These are phyloP conservation scores for Nycticorax nycticorax DNA, from an alignment of 2,113 vertebrate genomes.

Conservation along the genomic window DNA sequence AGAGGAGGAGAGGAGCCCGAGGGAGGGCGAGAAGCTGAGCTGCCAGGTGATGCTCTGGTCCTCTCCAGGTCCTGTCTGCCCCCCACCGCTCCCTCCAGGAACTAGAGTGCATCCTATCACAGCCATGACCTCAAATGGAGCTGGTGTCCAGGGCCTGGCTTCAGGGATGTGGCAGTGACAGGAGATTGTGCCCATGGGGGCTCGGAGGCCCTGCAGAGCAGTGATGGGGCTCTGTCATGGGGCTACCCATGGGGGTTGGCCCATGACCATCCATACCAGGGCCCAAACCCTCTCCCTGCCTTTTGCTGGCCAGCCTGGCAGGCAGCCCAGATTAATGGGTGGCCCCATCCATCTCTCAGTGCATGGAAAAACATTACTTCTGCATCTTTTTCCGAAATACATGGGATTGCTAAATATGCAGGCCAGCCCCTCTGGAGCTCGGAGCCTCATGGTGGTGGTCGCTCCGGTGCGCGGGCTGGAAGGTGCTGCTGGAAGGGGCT, in stretches of 20 bases:
- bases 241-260: rapidly evolving
- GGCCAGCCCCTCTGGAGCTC: background rate
- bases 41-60: background rate
- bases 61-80: background rate
- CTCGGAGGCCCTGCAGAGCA: background rate
- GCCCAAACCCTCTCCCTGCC: background rate
- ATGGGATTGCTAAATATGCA: background rate
- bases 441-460: background rate
- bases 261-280: background rate
- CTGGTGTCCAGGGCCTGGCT: background rate
- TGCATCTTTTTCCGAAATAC: background rate
- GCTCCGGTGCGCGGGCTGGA: background rate
- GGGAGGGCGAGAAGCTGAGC: background rate
- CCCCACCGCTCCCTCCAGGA: background rate
- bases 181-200: rapidly evolving
- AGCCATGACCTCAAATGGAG: background rate
- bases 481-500: background rate
- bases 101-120: background rate
- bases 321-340: background rate
- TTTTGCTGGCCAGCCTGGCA: background rate
- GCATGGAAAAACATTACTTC: background rate
- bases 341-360: background rate
- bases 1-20: background rate
- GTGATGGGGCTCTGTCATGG: background rate
- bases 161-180: background rate